Base-by-base conservation (phyloP, 2,888 invertebrate genomes). In the Eledona agricola region DNA sequence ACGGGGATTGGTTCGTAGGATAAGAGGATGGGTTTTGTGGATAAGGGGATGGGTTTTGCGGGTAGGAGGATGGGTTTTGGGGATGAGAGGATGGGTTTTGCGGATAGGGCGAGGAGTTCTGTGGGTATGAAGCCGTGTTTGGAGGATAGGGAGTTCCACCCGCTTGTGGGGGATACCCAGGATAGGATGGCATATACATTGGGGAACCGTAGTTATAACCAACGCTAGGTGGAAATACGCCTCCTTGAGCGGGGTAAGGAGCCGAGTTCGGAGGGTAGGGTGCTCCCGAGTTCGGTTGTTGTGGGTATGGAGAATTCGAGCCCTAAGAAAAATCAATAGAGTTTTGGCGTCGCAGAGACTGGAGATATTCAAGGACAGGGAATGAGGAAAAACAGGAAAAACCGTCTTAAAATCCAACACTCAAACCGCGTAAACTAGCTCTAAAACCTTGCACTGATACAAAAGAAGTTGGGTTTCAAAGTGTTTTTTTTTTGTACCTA, bases 131-230 rank as follows among this genome's bases (percentile, higher is more conserved):
- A 19, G 55, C 54, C 6, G 58, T 51, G 7, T 55, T 28, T 22
- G 57, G 31, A 22, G 60, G 58, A 29, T 60, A 60, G 6, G 47
- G 15, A 7, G 46, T 46, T 7, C 56, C 58, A 9, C 34, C 54
- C 11, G 59, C n/a, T n/a, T n/a, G 53, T 22, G 60, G 51, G 7
- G 63, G 59, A 34, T 59, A 58, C 9, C 57, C 16, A 43, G 70
- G 68, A 11, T 29, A 29, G 4, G 29, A 3, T 11, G 81, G 78
- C 81, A 81, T 71, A 74, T 75, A 72, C 69, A 76, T 71, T 17
- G 76, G 74, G 7, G 75, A 64, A 54, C 69, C 68, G 38, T 72
- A 55, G 37, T 67, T 74, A 75, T 79, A 72, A 75, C 83, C 83
- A 77, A 82, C 67, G 75, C 80, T 69, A 22, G 73, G 72, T 15